Conservation (phyloP, 2,888 invertebrate species). For the Nomada goodeniana region DNA sequence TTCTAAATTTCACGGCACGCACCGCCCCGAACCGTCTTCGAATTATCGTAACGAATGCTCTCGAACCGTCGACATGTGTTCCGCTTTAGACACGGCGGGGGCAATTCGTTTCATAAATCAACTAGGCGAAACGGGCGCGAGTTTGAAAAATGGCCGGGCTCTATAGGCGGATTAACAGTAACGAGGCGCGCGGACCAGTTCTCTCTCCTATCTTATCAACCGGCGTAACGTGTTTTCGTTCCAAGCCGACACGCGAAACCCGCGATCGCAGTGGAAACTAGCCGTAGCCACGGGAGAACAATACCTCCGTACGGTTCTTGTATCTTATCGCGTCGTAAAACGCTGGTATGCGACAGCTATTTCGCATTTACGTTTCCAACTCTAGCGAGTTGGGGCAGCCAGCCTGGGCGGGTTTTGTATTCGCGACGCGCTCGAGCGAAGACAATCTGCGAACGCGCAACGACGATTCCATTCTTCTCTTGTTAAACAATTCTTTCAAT, state of each 20-base stretch:
- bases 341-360: conserved; percentile 13
- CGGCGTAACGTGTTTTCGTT: conserved; percentile 15
- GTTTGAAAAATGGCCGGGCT: background rate
- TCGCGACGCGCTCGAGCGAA: too few relatives aligned
- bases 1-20: too few relatives aligned
- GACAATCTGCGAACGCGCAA: too few relatives aligned
- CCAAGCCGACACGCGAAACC: background rate
- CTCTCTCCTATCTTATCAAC: conserved; percentile 23
- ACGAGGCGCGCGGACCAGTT: background rate
- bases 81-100: background rate
- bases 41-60: too few relatives aligned
- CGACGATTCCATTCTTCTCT: too few relatives aligned
- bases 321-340: conserved; percentile 17
- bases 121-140: background rate
- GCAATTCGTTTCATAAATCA: conserved; percentile 2
- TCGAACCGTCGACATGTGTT: too few relatives aligned
- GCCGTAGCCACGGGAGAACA: background rate
- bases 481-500: background rate
- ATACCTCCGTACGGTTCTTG: background rate
- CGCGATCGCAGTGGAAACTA: background rate
- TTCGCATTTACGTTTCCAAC: conserved; percentile 6
- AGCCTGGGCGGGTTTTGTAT: too few relatives aligned
- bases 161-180: background rate
- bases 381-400: background rate
- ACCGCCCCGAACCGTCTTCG: too few relatives aligned